phyloP scores from a whole-genome alignment of 2,797 vertebrate species.

The Eupleurogrammus muticus region DNA sequence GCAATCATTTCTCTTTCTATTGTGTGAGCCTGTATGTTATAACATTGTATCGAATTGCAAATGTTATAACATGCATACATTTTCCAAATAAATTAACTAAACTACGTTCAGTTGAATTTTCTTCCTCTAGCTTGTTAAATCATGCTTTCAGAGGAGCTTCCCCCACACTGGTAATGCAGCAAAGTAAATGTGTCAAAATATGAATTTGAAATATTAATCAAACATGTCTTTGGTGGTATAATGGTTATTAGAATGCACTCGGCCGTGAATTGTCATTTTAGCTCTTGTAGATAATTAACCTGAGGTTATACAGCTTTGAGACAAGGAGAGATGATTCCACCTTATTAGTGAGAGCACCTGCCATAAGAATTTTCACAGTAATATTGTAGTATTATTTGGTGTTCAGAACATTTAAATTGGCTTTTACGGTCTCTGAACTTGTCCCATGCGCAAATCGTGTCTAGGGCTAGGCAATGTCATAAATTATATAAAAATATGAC shows the following conservation, averaged over 20 bases:
- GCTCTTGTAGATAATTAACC: slow-evolving; percentile 54
- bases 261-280: slow-evolving; percentile 41
- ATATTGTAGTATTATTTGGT: slow-evolving; percentile 32
- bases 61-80: no score
- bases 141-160: no score
- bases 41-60: no score
- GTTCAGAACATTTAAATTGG: slow-evolving; percentile 24
- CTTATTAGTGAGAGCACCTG: slow-evolving; percentile 47
- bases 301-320: slow-evolving; percentile 35
- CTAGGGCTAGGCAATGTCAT: no score
- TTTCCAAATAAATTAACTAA: no score
- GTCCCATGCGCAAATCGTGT: neutral
- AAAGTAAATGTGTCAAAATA: slow-evolving; percentile 25
- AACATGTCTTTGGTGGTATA: slow-evolving; percentile 23
- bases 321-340: slow-evolving; percentile 27
- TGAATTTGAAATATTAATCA: slow-evolving; percentile 37
- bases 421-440: slow-evolving; percentile 2
- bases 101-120: no score
- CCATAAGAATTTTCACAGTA: slow-evolving; percentile 18
- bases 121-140: no score
- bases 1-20: no score
- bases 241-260: slow-evolving; percentile 34
- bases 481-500: no score
- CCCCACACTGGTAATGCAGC: neutral
- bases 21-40: no score